Base-by-base conservation (phyloP, 2,888 invertebrate species). In the Zaprionus lineosus region DNA sequence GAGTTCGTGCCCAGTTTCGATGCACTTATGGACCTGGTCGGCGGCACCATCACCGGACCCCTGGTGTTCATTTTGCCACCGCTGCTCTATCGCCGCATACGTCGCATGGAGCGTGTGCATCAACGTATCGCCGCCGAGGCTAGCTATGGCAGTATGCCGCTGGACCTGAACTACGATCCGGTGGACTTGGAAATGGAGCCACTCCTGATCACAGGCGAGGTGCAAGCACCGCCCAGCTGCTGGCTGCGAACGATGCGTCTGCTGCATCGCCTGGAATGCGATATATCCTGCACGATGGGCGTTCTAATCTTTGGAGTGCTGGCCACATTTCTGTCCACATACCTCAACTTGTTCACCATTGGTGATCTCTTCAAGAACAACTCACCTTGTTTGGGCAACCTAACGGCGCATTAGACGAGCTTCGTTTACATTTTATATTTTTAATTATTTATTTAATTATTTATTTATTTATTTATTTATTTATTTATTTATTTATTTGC, bases 1-100 rank as follows among this genome's bases (percentile, higher is more conserved):
- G 96, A 96, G 89, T 92, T 94, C 0, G 93, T 97, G 0, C 97
- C 97, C 0, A 92, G 94, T 66, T 97, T 97, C 86, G 96, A 97
- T 79, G 91, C 96, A 12, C 94, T 97, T 7, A 95, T 97, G 94
- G 94, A 96, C 1, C 90, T 97, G 0, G 93, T 97, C 6, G 97
- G 97, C 0, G 96, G 96, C 2, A 94, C 95, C 0, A 91, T 97
- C 2, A 95, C 94, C 0, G 95, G 96, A 0, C 95, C 97, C 0
- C 90, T 97, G 7, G 94, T 96, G 77, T 97, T 97, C 72, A 92
- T 97, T 57, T 92, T 96, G 56, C 97, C 97, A 0, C 95, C 97
- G 0, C 74, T 97, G 31, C 93, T 97, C 83, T 97, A 96, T 88
- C 90, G 94, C 0, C 94, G 93, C 86, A 92, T 95, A 6, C 90